Evolutionary conservation across 2,888 invertebrate species (phyloP), one percentile per base, ranked within the genome.

Genomic region (Creontiades dilutus): DNA sequence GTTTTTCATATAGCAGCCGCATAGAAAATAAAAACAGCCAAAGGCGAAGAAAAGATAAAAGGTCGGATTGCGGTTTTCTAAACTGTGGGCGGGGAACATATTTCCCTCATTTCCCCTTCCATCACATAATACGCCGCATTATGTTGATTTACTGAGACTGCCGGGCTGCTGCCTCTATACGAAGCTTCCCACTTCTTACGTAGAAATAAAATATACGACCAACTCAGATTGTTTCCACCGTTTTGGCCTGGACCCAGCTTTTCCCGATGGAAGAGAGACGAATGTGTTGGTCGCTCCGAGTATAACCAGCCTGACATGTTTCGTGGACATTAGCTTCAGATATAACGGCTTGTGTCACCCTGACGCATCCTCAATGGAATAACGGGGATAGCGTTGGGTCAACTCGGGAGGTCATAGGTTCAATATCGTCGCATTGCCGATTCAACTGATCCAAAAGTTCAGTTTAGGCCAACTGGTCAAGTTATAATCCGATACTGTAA

Each of bases 91-190:
- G 37, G 37, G 46, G 46, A 46, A 37, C 78, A 68, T 68, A 68
- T 68, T 68, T 68, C 19, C 78, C 78, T 78, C 16, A 78, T 76
- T 78, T 78, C 78, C 46, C 19, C 68, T 68, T 23, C 78, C 46
- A 37, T 47, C 78, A 46, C 78, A 46, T 78, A 78, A 78, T 37
- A 78, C 46, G 78, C 78, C 78, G 78, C 78, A 78, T 78, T 78
- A 78, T 46, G 37, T 37, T 78, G 78, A 78, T 78, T n/a, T 78
- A 78, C n/a, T 13, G 78, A 47, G 46, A 37, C 78, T 46, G n/a
- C 37, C n/a, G 46, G 46, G 61, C n/a, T 23, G 68, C 11, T 23
- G 12, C 61, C 52, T 52, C 5, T 16, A 52, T 37, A 28, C 76
- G 57, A 16, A 16, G 57, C 2, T 57, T n/a, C 52, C 7, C 37